phyloP scores from a whole-genome alignment of 1,140 invertebrate species.

The Drosophila biarmipes region DNA sequence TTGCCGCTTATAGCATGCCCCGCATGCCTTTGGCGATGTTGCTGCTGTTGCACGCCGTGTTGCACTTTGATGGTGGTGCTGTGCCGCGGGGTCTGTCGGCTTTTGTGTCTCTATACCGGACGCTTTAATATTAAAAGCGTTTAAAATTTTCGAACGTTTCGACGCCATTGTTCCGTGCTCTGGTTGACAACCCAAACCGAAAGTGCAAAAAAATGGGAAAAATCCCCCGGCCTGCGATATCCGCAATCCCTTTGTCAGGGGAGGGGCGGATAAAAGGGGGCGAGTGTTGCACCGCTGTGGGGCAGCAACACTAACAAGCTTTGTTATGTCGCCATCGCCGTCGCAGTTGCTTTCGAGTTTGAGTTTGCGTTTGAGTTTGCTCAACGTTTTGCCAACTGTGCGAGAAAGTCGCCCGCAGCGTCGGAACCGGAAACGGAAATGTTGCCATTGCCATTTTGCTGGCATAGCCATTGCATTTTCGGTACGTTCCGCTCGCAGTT shows the following conservation, averaged over 20 bases:
- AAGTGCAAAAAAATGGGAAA: background rate
- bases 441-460: slow-evolving; percentile 81
- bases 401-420: slow-evolving; percentile 73
- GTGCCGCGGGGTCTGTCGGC: slow-evolving; percentile 16
- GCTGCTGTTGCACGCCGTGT: slow-evolving; percentile 56
- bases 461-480: slow-evolving; percentile 69
- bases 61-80: slow-evolving; percentile 58
- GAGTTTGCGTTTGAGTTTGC: slow-evolving; percentile 55
- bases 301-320: slow-evolving; percentile 73
- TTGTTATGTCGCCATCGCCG: slow-evolving; percentile 64
- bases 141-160: slow-evolving; percentile 72
- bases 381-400: slow-evolving; percentile 73
- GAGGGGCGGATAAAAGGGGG: background rate
- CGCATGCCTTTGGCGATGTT: slow-evolving; percentile 51
- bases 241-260: slow-evolving; percentile 14
- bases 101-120: slow-evolving; percentile 56
- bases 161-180: slow-evolving; percentile 67
- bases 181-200: slow-evolving; percentile 9
- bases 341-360: slow-evolving; percentile 34
- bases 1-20: slow-evolving; percentile 57
- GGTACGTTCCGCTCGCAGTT: slow-evolving; percentile 14
- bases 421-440: slow-evolving; percentile 80
- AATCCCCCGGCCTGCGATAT: slow-evolving; percentile 1
- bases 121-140: slow-evolving; percentile 81
- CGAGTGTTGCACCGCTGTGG: slow-evolving; percentile 48